A percentile compares a stretch with the other conserved stretches of the same genome.
Conservation (phyloP, 1,140 invertebrate species). For the Gonioctena quinquepunctata region DNA sequence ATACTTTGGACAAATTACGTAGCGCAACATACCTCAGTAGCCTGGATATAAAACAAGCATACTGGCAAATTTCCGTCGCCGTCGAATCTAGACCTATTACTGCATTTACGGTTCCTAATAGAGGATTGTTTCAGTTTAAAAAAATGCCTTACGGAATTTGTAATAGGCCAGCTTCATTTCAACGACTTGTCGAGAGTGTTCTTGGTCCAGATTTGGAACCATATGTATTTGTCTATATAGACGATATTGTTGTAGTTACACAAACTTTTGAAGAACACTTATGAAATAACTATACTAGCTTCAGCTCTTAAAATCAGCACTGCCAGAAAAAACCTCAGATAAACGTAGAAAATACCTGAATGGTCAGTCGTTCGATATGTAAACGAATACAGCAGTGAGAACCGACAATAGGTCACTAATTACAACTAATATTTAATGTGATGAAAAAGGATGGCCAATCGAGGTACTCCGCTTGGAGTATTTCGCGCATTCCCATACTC, state of each 20-base stretch:
- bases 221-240: neutral
- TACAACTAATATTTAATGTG: too few relatives aligned
- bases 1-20: neutral
- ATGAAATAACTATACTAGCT: too few relatives aligned
- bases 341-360: too few relatives aligned
- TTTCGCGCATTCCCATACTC: too few relatives aligned
- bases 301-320: too few relatives aligned
- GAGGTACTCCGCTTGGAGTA: too few relatives aligned
- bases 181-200: neutral
- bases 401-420: too few relatives aligned
- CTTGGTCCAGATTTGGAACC: neutral
- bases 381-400: too few relatives aligned
- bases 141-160: conserved; percentile 10
- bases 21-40: conserved; percentile 21
- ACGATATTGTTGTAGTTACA: neutral
- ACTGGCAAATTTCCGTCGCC: conserved; percentile 44
- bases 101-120: conserved; percentile 39
- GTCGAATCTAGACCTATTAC: conserved; percentile 39
- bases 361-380: too few relatives aligned
- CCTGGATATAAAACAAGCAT: conserved; percentile 44
- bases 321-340: too few relatives aligned
- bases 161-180: neutral
- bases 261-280: neutral
- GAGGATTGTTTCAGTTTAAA: conserved; percentile 43
- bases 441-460: too few relatives aligned